Evolutionary conservation across 1,140 invertebrate species (phyloP).

Genomic region (Drosophila arizonae): DNA sequence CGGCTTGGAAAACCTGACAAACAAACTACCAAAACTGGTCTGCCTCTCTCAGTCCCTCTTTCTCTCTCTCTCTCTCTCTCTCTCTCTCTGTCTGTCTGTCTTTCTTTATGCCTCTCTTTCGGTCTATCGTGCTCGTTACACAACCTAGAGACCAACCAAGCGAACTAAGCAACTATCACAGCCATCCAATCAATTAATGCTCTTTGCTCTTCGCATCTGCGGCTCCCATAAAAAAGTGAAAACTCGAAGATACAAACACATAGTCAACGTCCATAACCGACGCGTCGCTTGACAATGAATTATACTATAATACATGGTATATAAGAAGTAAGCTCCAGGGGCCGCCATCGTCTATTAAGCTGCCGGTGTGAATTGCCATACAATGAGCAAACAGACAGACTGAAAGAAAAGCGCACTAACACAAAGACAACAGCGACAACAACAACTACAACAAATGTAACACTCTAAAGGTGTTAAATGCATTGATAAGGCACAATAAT

Average conservation of each 20-base stretch:
- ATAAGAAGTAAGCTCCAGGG: conserved; percentile 14
- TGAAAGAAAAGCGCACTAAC: background rate
- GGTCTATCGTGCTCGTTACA: conserved; percentile 34
- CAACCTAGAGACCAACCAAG: conserved; percentile 35
- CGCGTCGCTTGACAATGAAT: conserved; percentile 30
- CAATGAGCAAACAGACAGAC: conserved; percentile 10
- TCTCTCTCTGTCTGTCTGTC: background rate
- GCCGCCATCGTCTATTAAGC: conserved; percentile 5
- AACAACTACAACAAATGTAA: background rate
- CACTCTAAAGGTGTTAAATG: conserved; percentile 26
- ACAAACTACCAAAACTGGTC: conserved; percentile 44
- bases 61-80: conserved; percentile 3
- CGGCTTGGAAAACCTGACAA: conserved; percentile 39
- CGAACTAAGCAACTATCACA: conserved; percentile 36
- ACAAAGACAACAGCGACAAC: conserved; percentile 1
- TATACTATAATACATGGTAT: conserved; percentile 24
- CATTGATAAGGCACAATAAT: conserved; percentile 16
- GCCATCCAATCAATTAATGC: conserved; percentile 44
- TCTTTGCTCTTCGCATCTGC: conserved; percentile 28
- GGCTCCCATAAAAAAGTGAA: conserved; percentile 37
- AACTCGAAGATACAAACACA: conserved; percentile 31
- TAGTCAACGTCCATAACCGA: conserved; percentile 2
- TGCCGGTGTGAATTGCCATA: conserved; percentile 21
- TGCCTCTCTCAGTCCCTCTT: conserved; percentile 4
- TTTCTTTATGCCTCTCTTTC: background rate